Percentiles rank a stretch among this genome's conserved stretches.
phyloP scores from a whole-genome alignment of 1,140 invertebrate species.

The Drosophila ananassae region DNA sequence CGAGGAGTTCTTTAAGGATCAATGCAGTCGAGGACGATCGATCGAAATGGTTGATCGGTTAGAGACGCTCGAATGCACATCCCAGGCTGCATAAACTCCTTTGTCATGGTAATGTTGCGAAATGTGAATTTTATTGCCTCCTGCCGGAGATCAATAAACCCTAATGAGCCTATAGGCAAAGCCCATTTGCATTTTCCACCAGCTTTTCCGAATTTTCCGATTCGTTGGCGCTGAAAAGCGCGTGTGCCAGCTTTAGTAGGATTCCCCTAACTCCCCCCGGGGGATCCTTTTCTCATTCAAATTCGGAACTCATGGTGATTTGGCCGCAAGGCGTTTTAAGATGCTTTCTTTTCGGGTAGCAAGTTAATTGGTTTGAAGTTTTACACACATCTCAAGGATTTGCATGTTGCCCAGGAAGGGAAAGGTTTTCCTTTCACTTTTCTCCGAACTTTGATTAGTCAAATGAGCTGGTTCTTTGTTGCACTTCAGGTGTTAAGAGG shows the following conservation, averaged over 20 bases:
- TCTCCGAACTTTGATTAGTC: conserved; percentile 36
- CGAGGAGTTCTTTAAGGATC: conserved; percentile 38
- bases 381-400: conserved; percentile 62
- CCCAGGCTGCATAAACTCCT: conserved; percentile 21
- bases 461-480: conserved; percentile 38
- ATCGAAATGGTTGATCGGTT: conserved; percentile 47
- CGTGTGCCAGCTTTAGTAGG: conserved; percentile 63
- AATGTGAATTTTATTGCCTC: conserved; percentile 78
- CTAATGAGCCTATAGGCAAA: conserved; percentile 60
- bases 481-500: conserved; percentile 44
- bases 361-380: conserved; percentile 78
- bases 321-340: conserved; percentile 72
- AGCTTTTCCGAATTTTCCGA: conserved; percentile 56
- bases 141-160: conserved; percentile 71
- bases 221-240: conserved; percentile 75
- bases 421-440: conserved; percentile 15
- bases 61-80: conserved; percentile 63
- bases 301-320: conserved; percentile 32
- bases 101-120: conserved; percentile 78
- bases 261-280: conserved; percentile 27
- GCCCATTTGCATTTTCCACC: conserved; percentile 65
- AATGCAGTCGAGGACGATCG: conserved; percentile 42
- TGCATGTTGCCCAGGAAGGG: conserved; percentile 44
- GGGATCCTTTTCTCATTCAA: conserved; percentile 63
- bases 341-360: conserved; percentile 69